Percentiles rank a stretch among this genome's conserved stretches.
These are phyloP conservation scores for Perca flavescens DNA, from an alignment of 2,113 vertebrate species.

Conservation along the genomic window DNA sequence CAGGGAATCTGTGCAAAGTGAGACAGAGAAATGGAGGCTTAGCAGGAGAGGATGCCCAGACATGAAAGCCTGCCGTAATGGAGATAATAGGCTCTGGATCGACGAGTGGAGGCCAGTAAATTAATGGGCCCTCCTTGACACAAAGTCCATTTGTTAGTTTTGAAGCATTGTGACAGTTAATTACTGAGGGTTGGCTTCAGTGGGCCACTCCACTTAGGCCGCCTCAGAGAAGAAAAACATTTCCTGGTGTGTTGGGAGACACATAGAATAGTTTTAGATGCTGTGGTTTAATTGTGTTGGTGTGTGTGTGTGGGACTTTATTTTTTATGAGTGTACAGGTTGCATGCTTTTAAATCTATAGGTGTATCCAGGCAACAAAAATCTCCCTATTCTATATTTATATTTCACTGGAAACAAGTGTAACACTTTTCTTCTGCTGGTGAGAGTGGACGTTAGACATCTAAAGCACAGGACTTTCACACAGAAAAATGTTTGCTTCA, in stretches of 20 bases:
- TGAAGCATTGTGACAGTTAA: conserved; percentile 84
- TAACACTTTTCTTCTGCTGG: not conserved
- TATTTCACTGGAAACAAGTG: not conserved
- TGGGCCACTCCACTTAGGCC: conserved; percentile 70
- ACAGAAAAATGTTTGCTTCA: not conserved
- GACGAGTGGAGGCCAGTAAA: conserved; percentile 74
- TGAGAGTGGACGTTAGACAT: not conserved
- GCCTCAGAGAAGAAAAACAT: conserved; percentile 68
- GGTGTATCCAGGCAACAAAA: conserved; percentile 31
- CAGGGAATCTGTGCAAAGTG: conserved; percentile 39
- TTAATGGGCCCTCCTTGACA: conserved; percentile 81
- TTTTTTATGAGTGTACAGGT: not conserved
- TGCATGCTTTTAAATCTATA: conserved; percentile 26
- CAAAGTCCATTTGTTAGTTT: conserved; percentile 83
- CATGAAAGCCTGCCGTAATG: conserved; percentile 69
- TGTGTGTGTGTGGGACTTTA: conserved; percentile 2
- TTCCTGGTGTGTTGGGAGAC: conserved; percentile 60
- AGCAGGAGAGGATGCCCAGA: conserved; percentile 51
- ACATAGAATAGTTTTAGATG: conserved; percentile 53
- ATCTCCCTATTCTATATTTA: conserved; percentile 1
- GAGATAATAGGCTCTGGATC: conserved; percentile 77
- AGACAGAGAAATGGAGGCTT: conserved; percentile 45
- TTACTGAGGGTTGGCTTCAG: conserved; percentile 76
- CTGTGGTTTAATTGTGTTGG: conserved; percentile 49
- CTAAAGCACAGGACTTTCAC: not conserved